Evolutionary conservation across 2,888 invertebrate genomes (phyloP), one percentile per base, ranked within the genome.

Genomic region (Capitulum mitella): DNA sequence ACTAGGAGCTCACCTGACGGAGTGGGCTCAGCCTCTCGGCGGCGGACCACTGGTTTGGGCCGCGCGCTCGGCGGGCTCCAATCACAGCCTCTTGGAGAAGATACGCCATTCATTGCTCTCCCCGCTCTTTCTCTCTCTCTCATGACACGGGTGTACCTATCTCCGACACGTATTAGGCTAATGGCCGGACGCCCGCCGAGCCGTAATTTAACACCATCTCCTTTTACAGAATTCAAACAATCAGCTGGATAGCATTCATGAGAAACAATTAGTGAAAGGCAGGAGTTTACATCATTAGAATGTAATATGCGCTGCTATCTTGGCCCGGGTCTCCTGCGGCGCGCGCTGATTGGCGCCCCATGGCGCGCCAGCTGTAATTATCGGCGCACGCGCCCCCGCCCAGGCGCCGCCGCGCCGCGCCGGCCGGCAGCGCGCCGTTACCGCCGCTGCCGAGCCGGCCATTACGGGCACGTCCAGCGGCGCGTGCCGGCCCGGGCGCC

Each of bases 151-250:
- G 19, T 29, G 29, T 10, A 3, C 34, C 19, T 32, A 16, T 64
- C 34, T 64, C 34, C 34, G 64, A 34, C 64, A 64, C 64, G 19
- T 34, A 64, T 64, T 34, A 64, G 64, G 1, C 34, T 64, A 70
- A 70, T 70, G 70, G 37, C 26, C 22, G 70, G 6, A 26, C 70
- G 40, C 70, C 70, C 37, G 29, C 70, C 37, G 40, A 70, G 70
- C 6, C 70, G 70, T 70, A 70, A 70, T 70, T 37, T 70, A 70
- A 70, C 70, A 40, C 70, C 40, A 70, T 22, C 70, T 19, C 70
- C 70, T 70, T 70, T 70, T 70, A 70, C 40, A 70, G 70, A 70
- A 70, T 70, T 70, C 70, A 70, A 70, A 70, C 70, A 70, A 70
- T 70, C 70, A 70, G 37, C 70, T 70, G 70, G 70, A 40, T 8